Percentiles rank a stretch among this genome's conserved stretches.
Evolutionary conservation across 2,797 vertebrate genomes (phyloP).

Genomic region (Bothrops alternatus): DNA sequence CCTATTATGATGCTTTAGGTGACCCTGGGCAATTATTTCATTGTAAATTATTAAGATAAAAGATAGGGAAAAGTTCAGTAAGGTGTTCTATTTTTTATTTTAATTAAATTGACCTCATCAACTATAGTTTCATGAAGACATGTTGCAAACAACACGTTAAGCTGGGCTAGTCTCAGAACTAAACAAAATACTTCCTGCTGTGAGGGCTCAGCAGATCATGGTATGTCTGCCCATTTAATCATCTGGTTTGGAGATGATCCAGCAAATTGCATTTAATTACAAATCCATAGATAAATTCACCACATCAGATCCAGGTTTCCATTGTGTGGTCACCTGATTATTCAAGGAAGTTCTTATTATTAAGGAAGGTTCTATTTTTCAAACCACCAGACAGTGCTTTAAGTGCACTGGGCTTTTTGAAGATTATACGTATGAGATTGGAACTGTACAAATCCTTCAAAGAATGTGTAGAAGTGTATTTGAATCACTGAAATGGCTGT

Average conservation of each 20-base stretch:
- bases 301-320: background rate
- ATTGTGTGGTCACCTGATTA: background rate
- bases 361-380: background rate
- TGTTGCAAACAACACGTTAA: background rate
- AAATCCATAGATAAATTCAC: background rate
- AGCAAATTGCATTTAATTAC: background rate
- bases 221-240: background rate
- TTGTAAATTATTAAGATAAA: background rate
- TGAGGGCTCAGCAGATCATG: background rate
- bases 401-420: background rate
- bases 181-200: background rate
- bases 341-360: background rate
- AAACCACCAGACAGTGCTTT: background rate
- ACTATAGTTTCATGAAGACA: background rate
- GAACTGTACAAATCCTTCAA: background rate
- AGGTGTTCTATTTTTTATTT: background rate
- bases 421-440: background rate
- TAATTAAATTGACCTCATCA: constrained; percentile 1
- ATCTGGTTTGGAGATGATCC: background rate
- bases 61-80: background rate
- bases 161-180: background rate
- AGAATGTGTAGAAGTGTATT: background rate
- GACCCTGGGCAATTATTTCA: background rate
- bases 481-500: background rate
- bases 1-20: fast-evolving